A percentile compares a stretch with the other conserved stretches of the same genome.
Evolutionary conservation across 2,113 vertebrate genomes (phyloP).

Genomic region (pig (Sus scrofa)): DNA sequence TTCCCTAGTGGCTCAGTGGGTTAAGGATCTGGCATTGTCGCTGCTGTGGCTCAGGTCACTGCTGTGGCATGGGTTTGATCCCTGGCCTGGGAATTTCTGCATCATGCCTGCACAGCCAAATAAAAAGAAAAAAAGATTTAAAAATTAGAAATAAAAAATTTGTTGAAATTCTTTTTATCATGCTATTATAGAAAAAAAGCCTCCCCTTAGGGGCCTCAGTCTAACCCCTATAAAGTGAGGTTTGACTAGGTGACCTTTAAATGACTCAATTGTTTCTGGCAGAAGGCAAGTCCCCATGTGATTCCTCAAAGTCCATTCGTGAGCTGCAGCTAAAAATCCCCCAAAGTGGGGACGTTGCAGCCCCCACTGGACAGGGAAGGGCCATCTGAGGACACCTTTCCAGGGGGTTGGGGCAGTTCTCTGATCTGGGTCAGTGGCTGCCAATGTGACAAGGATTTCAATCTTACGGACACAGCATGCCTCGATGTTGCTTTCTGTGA

Average conservation of each 20-base stretch:
- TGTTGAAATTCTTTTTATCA: background rate
- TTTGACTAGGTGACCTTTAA: background rate
- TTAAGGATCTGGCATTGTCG: too few relatives aligned
- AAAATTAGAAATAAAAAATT: background rate
- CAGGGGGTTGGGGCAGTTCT: background rate
- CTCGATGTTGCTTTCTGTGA: background rate
- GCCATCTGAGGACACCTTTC: background rate
- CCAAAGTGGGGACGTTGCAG: background rate
- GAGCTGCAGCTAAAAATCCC: background rate
- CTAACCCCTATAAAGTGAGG: background rate
- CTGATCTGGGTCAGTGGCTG: background rate
- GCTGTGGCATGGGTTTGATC: too few relatives aligned
- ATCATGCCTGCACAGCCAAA: too few relatives aligned
- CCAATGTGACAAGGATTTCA: background rate
- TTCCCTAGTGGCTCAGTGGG: too few relatives aligned
- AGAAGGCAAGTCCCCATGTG: accelerated
- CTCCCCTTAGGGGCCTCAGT: background rate
- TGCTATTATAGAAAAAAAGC: background rate
- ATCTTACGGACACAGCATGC: background rate
- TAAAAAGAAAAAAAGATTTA: too few relatives aligned
- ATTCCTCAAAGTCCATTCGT: background rate
- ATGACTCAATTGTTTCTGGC: background rate
- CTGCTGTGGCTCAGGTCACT: too few relatives aligned
- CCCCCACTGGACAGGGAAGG: too few relatives aligned
- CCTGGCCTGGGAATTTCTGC: too few relatives aligned